phyloP scores from a whole-genome alignment of 2,113 vertebrate species.

The Indicator indicator region DNA sequence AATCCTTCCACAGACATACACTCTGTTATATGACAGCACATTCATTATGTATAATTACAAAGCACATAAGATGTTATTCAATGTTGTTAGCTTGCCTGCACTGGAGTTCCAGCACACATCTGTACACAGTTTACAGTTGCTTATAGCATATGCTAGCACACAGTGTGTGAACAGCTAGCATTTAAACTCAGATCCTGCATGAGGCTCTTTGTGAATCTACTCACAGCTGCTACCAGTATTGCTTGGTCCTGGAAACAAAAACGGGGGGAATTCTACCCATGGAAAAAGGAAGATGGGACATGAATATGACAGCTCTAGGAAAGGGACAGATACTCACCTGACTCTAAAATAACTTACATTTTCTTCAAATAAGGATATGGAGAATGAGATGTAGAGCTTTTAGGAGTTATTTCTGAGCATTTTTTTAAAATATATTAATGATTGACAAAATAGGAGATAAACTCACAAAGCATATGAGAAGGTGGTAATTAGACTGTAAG shows the following conservation, averaged over 20 bases:
- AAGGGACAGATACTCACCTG: neutral
- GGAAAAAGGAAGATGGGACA: neutral
- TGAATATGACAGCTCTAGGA: neutral
- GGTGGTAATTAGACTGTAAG: neutral
- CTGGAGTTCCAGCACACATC: slow-evolving; percentile 42
- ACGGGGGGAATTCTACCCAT: neutral
- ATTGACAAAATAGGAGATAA: slow-evolving; percentile 26
- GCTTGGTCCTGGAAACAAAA: neutral
- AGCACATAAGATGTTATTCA: slow-evolving; percentile 4
- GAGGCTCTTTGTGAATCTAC: neutral
- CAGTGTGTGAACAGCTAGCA: slow-evolving; percentile 32
- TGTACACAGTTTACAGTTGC: slow-evolving; percentile 49
- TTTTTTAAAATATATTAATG: neutral
- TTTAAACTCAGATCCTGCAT: slow-evolving; percentile 35
- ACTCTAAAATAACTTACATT: neutral
- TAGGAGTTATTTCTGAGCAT: neutral
- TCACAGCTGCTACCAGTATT: slow-evolving; percentile 6
- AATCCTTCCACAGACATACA: neutral
- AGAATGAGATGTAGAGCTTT: neutral
- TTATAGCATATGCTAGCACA: slow-evolving; percentile 51
- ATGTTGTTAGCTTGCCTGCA: neutral
- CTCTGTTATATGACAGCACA: neutral
- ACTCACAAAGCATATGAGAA: neutral
- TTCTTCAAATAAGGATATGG: neutral
- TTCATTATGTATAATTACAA: slow-evolving; percentile 61